Base-by-base conservation (phyloP, 1,140 invertebrate genomes). In the Cotesia vestalis region DNA sequence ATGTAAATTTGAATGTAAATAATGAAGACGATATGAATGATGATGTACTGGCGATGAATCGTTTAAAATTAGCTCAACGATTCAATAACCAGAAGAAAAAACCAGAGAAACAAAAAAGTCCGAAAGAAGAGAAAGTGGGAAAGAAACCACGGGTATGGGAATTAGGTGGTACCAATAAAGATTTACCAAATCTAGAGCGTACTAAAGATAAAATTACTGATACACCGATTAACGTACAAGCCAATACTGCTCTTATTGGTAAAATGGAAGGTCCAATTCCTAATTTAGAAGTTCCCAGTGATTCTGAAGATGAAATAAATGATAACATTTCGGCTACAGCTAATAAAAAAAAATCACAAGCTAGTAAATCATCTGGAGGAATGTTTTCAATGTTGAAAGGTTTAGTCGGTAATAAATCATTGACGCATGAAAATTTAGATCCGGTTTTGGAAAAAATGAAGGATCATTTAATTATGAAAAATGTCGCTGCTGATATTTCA, bases 401-500 rank as follows among this genome's bases (percentile, higher is more conserved):
- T 78, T 88, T 99, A 52, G 96, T 98, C 4, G 95, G 96, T 0
- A 92, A 92, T 1, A 96, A 96, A 81, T 90, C 90, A n/a, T 85
- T 96, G 59, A 90, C 90, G 0, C 84, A 88, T 4, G 90, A 91
- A 14, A 91, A 94, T 68, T 92, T 99, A 89, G 86, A 91, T 73
- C 94, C 97, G 0, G 93, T 92, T 51, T 85, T 99, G 72, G 97
- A 99, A 61, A 98, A 99, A 86, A 90, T 99, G 88, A 94, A 94
- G 73, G 98, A 99, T 84, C 97, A 98, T 86, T 89, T 99, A 35
- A 99, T 99, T 77, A 89, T 90, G 0, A 99, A 99, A 85, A 99
- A 99, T 87, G 98, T 99, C 2, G 98, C 98, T 36, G 87, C 96
- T 0, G 98, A 99, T 77, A 99, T 99, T 77, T 92, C 98, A 6